Base-by-base conservation (phyloP, 53 echinoderm and acorn worm species). In the Hippasteria phrygiana region DNA sequence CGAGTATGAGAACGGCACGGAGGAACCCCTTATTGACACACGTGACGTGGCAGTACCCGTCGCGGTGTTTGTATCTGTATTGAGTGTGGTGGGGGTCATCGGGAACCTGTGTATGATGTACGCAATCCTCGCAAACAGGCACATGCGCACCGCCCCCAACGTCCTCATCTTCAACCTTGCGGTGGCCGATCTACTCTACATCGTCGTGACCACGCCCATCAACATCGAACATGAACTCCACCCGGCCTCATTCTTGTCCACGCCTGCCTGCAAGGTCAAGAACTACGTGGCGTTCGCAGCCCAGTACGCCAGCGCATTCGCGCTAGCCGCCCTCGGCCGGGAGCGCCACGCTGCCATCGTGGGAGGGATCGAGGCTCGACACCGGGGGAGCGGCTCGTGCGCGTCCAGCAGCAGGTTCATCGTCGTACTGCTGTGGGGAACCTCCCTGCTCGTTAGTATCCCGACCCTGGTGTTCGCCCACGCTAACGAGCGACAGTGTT, bases 141-240 rank as follows among this genome's bases (percentile, higher is more conserved):
- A 93, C 43, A 63, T 96, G 55, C 93, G 96, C 4, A 96, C 81
- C 24, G 77, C 94, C 12, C 93, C 96, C 33, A 96, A 96, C 46
- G 92, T 96, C n/a, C 91, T 96, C 34, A 85, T 96, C 8, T 92
- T 94, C 9, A 94, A 96, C 71, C 89, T 96, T 0, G 94, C 96
- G 3, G 28, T 90, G 53, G 96, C 92, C 18, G 96, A 96, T 55
- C 71, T 96, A 20, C 75, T 94, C 38, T 96, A 94, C 47, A 88
- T 96, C 28, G 51, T 92, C 32, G 73, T 92, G 6, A 80, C 96
- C 8, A 94, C 90, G 32, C 94, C 96, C 14, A 91, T 96, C 73
- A 85, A 92, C 45, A 76, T 94, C 1, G 91, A 94, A 46, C 94
- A 96, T 55, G 92, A 87, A 47, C 53, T 96, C 0, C 27, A 91